Evolutionary conservation across 2,797 vertebrate genomes (phyloP), one percentile per base, ranked within the genome.

Genomic region (Erpetoichthys calabaricus): DNA sequence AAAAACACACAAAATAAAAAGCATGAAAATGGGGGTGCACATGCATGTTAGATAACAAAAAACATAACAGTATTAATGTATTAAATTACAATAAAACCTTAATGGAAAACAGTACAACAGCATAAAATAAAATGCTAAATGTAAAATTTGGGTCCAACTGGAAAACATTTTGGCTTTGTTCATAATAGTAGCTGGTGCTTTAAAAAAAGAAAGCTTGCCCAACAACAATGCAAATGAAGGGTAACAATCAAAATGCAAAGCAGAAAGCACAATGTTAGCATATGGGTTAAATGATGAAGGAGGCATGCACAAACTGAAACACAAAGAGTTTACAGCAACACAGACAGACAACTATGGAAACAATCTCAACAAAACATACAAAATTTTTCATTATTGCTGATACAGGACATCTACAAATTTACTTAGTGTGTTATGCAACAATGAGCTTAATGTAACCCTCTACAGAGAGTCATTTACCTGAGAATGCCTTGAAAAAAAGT

Each of bases 21-120:
- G 82, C 80, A 82, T 85, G 80, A 88, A 75, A 87, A 81, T 80
- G 77, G 73, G 25, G 76, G 86, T 72, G 89, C 81, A 93, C 94
- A 91, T 97, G 93, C 94, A 89, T 81, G 90, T 96, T 91, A 92
- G 80, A 85, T 86, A 83, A 81, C 83, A 84, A 82, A 78, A 85
- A 82, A 82, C 83, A 81, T 81, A 80, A 84, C 68, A 63, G 25
- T 25, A 25, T 25, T 25, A 25, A 25, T 25, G 25, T 76, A 75
- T 79, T 72, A 77, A 75, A 71, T 67, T 0, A 51, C 65, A 77
- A 80, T 74, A 80, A 75, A 74, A 53, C 78, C 81, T 81, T 82
- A 86, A 77, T 76, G 67, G 78, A 71, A 75, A 84, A 85, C 73
- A 77, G 73, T 78, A 73, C 62, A 67, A 66, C 65, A 67, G 65